These are phyloP conservation scores for Cyanoderma ruficeps DNA, from an alignment of 2,113 vertebrate genomes.

Conservation along the genomic window DNA sequence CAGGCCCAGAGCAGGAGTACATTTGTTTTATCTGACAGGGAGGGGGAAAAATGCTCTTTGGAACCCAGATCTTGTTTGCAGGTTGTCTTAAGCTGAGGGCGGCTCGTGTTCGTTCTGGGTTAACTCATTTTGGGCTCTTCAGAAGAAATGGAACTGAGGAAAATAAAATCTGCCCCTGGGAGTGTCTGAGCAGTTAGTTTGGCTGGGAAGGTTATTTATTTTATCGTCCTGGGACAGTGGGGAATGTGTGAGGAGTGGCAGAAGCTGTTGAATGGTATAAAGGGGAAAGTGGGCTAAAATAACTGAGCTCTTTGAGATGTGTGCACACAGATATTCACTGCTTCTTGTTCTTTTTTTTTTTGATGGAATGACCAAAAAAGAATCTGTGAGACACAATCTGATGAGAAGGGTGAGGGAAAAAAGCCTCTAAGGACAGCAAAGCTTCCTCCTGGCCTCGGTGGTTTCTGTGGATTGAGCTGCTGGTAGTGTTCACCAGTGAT, in stretches of 20 bases:
- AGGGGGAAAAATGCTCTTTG: not conserved
- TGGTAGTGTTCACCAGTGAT: not conserved
- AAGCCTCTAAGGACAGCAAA: not conserved
- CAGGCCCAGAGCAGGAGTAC: not conserved
- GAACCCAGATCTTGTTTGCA: not conserved
- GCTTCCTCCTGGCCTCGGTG: rapidly evolving
- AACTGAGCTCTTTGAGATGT: not conserved
- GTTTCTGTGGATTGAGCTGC: not conserved
- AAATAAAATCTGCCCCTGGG: not conserved
- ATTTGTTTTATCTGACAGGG: conserved; percentile 5
- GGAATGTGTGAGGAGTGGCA: not conserved
- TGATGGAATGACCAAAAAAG: not conserved
- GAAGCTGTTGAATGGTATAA: not conserved
- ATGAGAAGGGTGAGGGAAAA: not conserved
- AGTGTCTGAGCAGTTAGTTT: not conserved
- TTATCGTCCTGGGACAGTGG: not conserved
- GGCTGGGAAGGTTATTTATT: not conserved
- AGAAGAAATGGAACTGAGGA: not conserved
- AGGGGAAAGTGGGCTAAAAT: not conserved
- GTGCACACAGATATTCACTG: rapidly evolving
- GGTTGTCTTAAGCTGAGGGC: not conserved
- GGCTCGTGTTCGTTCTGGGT: not conserved
- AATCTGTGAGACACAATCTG: not conserved
- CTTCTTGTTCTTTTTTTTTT: not conserved
- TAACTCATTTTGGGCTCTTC: not conserved